Evolutionary conservation across 2,888 invertebrate genomes (phyloP), one percentile per base, ranked within the genome.

Genomic region (Agonum fuliginosum): DNA sequence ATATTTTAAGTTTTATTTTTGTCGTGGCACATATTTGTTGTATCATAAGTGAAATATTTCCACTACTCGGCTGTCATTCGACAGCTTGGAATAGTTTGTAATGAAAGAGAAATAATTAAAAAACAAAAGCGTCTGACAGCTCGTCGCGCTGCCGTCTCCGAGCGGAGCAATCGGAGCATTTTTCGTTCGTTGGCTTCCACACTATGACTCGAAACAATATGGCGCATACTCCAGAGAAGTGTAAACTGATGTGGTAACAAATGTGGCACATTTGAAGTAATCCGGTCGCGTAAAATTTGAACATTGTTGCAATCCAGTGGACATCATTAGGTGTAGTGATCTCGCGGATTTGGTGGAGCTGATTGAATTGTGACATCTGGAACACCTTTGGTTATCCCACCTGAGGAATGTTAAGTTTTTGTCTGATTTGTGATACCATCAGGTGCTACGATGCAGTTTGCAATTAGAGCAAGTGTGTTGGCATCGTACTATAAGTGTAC

Each of bases 341-440:
- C 30, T 58, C 70, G 74, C 20, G 17, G 24, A 69, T 75, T 67
- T 14, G 37, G 4, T 41, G 8, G 27, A 20, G 30, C 24, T 27
- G 5, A 27, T 22, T 46, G 17, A 54, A 72, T 69, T 69, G 72
- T 75, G 70, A 58, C 74, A 70, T 75, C 34, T 73, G 73, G 46
- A 27, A 67, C 20, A 69, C 27, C 65, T 77, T 74, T 77, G 77
- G 77, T 77, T 77, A 77, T 88, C 89, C 90, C 90, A 90, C 90
- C 90, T 90, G 90, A 90, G 90, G 90, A 90, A 90, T 90, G 90
- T 89, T 89, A 87, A 87, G 88, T 89, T 89, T 89, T 89, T 89
- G 88, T 89, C 88, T 88, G 88, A 89, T 89, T 89, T 89, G 89
- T 89, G 89, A 88, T 89, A 88, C 86, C 88, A 89, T 89, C 89